Evolutionary conservation across 2,797 vertebrate species (phyloP).

Genomic region (Alfaro cultratus): DNA sequence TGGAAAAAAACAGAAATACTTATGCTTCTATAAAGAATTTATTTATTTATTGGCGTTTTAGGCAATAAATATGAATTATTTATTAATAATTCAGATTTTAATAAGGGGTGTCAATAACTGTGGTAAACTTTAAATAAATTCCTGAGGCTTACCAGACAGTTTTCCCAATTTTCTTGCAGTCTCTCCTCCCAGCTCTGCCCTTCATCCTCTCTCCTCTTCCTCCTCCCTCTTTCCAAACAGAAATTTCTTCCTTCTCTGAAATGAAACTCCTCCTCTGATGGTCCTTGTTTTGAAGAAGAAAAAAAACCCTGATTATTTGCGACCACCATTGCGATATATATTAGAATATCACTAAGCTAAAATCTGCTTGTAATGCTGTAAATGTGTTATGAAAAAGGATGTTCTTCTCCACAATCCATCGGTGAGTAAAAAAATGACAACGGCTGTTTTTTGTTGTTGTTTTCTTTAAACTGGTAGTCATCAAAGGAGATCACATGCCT

Average conservation of each 20-base stretch:
- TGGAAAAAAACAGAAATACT: not conserved
- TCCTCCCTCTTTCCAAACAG: conserved; percentile 69
- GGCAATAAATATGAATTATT: too few relatives aligned
- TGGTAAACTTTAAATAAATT: not conserved
- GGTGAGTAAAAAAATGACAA: not conserved
- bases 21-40: not conserved
- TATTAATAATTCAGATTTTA: too few relatives aligned
- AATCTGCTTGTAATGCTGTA: not conserved
- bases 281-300: conserved; percentile 79
- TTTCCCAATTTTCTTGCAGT: conserved; percentile 94
- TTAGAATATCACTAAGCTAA: too few relatives aligned
- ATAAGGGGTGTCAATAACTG: not conserved
- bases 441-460: not conserved
- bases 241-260: conserved; percentile 71
- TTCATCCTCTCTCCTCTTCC: conserved; percentile 74
- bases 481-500: conserved; percentile 77
- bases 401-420: not conserved
- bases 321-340: not conserved
- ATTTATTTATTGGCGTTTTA: not conserved
- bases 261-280: conserved; percentile 83
- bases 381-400: not conserved
- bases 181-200: conserved; percentile 86
- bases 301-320: not conserved
- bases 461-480: not conserved
- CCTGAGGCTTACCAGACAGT: conserved; percentile 84